Evolutionary conservation across 1,140 invertebrate species (phyloP).

Genomic region (Plectrocnemia conspersa): DNA sequence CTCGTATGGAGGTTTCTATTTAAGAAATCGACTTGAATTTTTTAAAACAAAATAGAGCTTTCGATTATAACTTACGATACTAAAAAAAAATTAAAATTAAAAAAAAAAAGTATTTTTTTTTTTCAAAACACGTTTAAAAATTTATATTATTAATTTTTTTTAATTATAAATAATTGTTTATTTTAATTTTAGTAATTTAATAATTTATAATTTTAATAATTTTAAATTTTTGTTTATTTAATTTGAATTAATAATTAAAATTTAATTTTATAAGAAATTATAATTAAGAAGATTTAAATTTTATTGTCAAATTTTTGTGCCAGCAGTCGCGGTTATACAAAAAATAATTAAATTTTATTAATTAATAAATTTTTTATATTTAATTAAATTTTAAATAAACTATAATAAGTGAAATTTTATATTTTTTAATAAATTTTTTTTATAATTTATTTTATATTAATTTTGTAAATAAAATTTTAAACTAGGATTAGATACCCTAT

Average conservation of each 20-base stretch:
- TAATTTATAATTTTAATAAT: slow-evolving; percentile 40
- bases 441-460: slow-evolving; percentile 38
- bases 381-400: slow-evolving; percentile 33
- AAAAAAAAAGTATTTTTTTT: too few species aligned
- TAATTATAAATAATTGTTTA: too few species aligned
- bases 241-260: slow-evolving; percentile 8
- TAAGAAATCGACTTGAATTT: too few species aligned
- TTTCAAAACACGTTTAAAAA: too few species aligned
- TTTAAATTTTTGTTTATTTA: slow-evolving; percentile 36
- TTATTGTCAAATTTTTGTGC: slow-evolving; percentile 50
- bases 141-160: too few species aligned
- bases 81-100: too few species aligned
- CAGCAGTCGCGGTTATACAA: slow-evolving; percentile 56
- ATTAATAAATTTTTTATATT: slow-evolving; percentile 29
- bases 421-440: slow-evolving; percentile 26
- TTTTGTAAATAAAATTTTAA: slow-evolving; percentile 42
- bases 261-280: slow-evolving; percentile 26
- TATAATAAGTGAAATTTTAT: slow-evolving; percentile 21
- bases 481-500: slow-evolving; percentile 66
- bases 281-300: slow-evolving; percentile 44
- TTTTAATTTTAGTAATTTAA: too few species aligned
- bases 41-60: too few species aligned
- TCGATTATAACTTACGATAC: too few species aligned
- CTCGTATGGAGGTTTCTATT: too few species aligned
- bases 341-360: slow-evolving; percentile 29